Base-by-base conservation (phyloP, 2,797 vertebrate genomes). In the Erpetoichthys calabaricus region DNA sequence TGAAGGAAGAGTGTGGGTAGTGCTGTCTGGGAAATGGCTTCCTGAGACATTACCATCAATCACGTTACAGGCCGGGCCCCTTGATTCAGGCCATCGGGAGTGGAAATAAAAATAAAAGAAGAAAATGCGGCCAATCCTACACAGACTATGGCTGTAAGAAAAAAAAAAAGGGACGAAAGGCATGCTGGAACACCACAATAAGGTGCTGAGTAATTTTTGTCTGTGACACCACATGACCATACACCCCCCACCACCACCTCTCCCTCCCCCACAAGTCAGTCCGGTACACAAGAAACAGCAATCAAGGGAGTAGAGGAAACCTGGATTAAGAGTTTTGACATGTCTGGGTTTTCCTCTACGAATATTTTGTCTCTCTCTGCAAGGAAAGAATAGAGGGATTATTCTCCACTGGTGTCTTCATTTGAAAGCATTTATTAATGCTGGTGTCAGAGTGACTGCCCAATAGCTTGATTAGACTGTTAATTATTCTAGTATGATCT, bases 1-100 rank as follows among this genome's bases (percentile, higher is more conserved):
- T 82, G 76, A 79, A 80, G 80, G 80, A 79, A 56, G 47, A 42
- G 7, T 76, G 70, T 76, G 66, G 52, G 59, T 70, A 77, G 75
- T 73, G 73, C 78, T 80, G 79, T 80, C 66, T 76, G 77, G 78
- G 80, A 84, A 86, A 85, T 82, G 74, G 82, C 83, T 86, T 86
- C 85, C 80, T 84, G 83, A 83, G 81, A 84, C 83, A 83, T 84
- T 83, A 82, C 78, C 80, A 80, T 85, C 79, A 75, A 79, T 85
- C 80, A 82, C 71, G 80, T 74, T 69, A 66, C 67, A 70, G 63
- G 70, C 78, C 74, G 73, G 73, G 77, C 78, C 73, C 78, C 67
- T 70, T 64, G 60, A 68, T 68, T 68, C 68, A 59, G 54, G 60
- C 67, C 68, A 71, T 71, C 71, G 77, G 73, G 75, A 74, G 66